Conservation (phyloP, 2,797 vertebrate species). For the Oreonectes daqikongensis region DNA sequence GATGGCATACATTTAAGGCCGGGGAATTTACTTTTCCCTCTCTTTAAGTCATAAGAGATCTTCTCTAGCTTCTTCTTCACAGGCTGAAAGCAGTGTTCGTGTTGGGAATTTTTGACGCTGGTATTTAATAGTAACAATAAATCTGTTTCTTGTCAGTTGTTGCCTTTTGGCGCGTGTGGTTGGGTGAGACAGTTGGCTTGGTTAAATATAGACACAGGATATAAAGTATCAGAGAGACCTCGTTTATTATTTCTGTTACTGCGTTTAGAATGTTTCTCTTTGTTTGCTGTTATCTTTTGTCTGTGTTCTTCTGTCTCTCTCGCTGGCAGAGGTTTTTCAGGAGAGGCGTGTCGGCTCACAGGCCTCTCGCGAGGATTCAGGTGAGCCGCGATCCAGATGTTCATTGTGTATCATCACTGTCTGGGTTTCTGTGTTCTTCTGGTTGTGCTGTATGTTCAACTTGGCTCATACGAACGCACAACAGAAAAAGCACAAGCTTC, state of each 20-base stretch:
- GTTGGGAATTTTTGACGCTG: not conserved
- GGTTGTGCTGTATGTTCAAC: no score
- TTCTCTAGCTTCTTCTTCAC: not conserved
- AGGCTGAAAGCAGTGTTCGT: not conserved
- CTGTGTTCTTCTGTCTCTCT: slow-evolving; percentile 42
- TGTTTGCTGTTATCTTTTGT: slow-evolving; percentile 53
- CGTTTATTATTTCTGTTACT: not conserved
- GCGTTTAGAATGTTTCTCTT: slow-evolving; percentile 33
- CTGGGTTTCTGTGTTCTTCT: no score
- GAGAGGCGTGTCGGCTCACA: slow-evolving; percentile 40
- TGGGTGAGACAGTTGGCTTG: not conserved
- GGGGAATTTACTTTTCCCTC: slow-evolving; percentile 50
- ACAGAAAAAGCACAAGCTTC: no score
- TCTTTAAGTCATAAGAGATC: not conserved
- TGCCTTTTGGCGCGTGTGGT: not conserved
- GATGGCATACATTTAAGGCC: slow-evolving; percentile 47
- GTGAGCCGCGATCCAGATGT: slow-evolving; percentile 30
- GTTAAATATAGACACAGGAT: slow-evolving; percentile 22
- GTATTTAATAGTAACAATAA: slow-evolving; percentile 3
- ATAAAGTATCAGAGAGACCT: not conserved
- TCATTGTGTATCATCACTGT: not conserved
- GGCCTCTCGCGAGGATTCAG: slow-evolving; percentile 40
- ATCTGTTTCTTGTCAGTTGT: slow-evolving; percentile 10
- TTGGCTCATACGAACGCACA: no score
- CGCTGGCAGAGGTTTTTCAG: slow-evolving; percentile 52